phyloP scores from a whole-genome alignment of 2,113 vertebrate species.

The Podarcis raffonei region DNA sequence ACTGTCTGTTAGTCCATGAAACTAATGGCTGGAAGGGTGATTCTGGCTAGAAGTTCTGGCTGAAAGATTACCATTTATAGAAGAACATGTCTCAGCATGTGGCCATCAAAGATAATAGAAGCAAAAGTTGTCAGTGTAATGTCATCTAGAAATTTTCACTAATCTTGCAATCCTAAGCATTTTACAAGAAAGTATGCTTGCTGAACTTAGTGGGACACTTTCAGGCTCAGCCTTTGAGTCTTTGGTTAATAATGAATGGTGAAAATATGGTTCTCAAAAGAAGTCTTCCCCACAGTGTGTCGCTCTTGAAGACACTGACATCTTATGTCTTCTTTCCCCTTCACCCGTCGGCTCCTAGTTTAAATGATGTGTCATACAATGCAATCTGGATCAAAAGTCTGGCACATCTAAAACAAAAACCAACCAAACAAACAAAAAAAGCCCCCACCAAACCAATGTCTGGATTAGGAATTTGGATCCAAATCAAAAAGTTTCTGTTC shows the following conservation, averaged over 20 bases:
- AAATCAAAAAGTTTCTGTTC: slow-evolving; percentile 67
- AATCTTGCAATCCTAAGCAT: neutral
- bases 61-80: slow-evolving; percentile 48
- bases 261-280: slow-evolving; percentile 54
- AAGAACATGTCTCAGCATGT: slow-evolving; percentile 38
- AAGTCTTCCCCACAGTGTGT: slow-evolving; percentile 53
- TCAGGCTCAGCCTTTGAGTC: slow-evolving; percentile 11
- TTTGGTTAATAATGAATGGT: slow-evolving; percentile 62
- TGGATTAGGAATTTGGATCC: slow-evolving; percentile 62
- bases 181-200: neutral
- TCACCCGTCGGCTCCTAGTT: slow-evolving; percentile 57
- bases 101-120: slow-evolving; percentile 41
- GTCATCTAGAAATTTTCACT: slow-evolving; percentile 58
- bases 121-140: slow-evolving; percentile 39
- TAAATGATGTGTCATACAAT: slow-evolving; percentile 65
- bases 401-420: slow-evolving; percentile 33
- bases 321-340: slow-evolving; percentile 39
- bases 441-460: slow-evolving; percentile 41
- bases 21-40: slow-evolving; percentile 18
- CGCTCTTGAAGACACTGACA: slow-evolving; percentile 52
- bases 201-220: neutral
- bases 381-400: slow-evolving; percentile 68
- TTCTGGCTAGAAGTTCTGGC: neutral
- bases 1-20: slow-evolving; percentile 23
- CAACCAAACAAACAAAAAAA: neutral